Evolutionary conservation across 1,140 invertebrate genomes (phyloP).

Genomic region (Pseudomyrmex sp.): DNA sequence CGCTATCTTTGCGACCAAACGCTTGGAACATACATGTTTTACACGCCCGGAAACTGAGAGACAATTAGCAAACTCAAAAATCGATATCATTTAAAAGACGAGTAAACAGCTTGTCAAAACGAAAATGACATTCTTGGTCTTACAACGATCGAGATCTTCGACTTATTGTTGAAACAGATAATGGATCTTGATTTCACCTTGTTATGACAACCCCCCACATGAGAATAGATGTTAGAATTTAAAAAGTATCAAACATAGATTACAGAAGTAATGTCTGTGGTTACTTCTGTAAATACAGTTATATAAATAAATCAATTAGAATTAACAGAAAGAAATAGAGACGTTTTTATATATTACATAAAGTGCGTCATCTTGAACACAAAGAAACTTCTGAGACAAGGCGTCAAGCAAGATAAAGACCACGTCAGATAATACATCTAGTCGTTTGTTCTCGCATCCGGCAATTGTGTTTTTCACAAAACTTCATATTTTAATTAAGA

Average conservation of each 20-base stretch:
- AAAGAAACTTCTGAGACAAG: conserved; percentile 40
- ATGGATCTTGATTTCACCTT: conserved; percentile 70
- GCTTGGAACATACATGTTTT: conserved; percentile 70
- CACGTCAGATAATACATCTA: conserved; percentile 73
- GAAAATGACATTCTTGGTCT: conserved; percentile 14
- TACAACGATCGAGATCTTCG: conserved; percentile 30
- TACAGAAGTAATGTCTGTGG: neutral
- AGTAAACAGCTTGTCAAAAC: conserved; percentile 73
- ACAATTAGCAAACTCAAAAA: conserved; percentile 75
- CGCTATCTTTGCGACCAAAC: conserved; percentile 72
- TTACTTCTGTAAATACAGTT: too few relatives aligned
- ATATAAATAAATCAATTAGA: neutral
- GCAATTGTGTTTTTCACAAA: conserved; percentile 69
- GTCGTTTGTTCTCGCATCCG: conserved; percentile 70
- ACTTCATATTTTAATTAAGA: conserved; percentile 75
- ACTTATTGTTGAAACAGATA: conserved; percentile 70
- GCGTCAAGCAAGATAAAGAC: conserved; percentile 55
- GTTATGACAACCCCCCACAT: conserved; percentile 25
- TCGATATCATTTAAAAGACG: conserved; percentile 73
- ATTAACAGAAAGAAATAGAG: neutral
- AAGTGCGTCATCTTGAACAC: conserved; percentile 54
- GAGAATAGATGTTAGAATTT: conserved; percentile 74
- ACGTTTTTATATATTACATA: conserved; percentile 34
- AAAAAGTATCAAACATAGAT: conserved; percentile 46
- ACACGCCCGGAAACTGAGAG: conserved; percentile 76